Evolutionary conservation across 2,888 invertebrate genomes (phyloP).

Genomic region (Protophormia terraenovae): DNA sequence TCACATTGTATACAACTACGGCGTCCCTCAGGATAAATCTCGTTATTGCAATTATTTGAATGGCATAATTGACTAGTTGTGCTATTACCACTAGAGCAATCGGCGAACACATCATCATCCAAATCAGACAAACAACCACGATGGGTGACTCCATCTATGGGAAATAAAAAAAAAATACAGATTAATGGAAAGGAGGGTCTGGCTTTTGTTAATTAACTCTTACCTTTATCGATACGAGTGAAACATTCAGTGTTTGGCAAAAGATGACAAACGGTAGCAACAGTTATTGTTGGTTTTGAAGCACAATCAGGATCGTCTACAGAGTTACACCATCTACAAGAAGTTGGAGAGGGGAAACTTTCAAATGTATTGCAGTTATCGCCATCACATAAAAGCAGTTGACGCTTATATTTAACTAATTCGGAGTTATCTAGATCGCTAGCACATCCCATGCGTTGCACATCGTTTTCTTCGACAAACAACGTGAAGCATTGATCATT

Average conservation of each 20-base stretch:
- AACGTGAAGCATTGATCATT: constrained; percentile 75
- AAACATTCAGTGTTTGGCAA: constrained; percentile 73
- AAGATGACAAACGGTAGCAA: constrained; percentile 60
- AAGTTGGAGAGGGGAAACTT: constrained; percentile 45
- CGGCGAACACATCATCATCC: constrained; percentile 69
- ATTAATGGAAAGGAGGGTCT: neutral
- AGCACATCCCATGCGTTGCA: constrained; percentile 75
- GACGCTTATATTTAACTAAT: constrained; percentile 69
- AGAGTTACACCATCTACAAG: constrained; percentile 74
- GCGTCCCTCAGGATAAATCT: constrained; percentile 74
- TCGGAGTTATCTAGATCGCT: constrained; percentile 71
- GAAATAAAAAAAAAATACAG: neutral
- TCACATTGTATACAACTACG: constrained; percentile 75
- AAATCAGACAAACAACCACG: constrained; percentile 75
- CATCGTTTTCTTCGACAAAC: constrained; percentile 69
- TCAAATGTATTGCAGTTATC: constrained; percentile 74
- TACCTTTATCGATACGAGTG: constrained; percentile 70
- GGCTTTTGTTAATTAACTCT: neutral
- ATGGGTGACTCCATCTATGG: constrained; percentile 71
- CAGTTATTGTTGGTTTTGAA: neutral
- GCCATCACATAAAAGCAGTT: constrained; percentile 73
- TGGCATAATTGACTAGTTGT: constrained; percentile 71
- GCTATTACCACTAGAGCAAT: constrained; percentile 70
- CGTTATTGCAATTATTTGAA: constrained; percentile 72
- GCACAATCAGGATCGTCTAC: constrained; percentile 68